Percentiles rank a stretch among this genome's conserved stretches.
Evolutionary conservation across 2,113 vertebrate genomes (phyloP).

Genomic region (Sphyrna mokarran): DNA sequence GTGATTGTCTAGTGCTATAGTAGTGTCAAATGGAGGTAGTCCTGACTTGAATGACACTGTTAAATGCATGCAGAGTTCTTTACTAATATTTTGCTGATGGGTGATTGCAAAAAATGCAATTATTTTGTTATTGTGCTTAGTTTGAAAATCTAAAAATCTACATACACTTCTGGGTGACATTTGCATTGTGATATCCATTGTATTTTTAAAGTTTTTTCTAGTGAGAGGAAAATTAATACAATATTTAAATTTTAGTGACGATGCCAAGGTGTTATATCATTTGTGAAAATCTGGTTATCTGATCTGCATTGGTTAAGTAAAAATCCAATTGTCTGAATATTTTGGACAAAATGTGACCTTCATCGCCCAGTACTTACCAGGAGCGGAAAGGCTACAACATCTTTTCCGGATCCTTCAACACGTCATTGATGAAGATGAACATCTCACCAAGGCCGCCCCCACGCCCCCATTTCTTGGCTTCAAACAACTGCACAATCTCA

Average conservation of each 20-base stretch:
- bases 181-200: background rate
- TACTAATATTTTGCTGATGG: background rate
- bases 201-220: background rate
- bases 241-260: background rate
- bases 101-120: background rate
- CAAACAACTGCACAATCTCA: no score
- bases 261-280: background rate
- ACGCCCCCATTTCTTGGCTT: no score
- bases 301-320: background rate
- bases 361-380: no score
- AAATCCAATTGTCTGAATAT: background rate
- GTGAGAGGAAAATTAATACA: background rate
- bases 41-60: no score
- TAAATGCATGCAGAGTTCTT: background rate
- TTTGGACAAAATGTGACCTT: background rate
- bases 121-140: background rate
- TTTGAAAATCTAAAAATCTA: background rate
- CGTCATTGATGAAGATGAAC: no score
- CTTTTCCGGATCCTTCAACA: no score
- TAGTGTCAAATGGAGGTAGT: background rate
- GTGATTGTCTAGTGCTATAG: background rate
- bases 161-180: background rate
- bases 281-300: background rate
- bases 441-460: no score
- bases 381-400: no score